Conservation (phyloP, 2,888 invertebrate species). For the Cryptus armator region DNA sequence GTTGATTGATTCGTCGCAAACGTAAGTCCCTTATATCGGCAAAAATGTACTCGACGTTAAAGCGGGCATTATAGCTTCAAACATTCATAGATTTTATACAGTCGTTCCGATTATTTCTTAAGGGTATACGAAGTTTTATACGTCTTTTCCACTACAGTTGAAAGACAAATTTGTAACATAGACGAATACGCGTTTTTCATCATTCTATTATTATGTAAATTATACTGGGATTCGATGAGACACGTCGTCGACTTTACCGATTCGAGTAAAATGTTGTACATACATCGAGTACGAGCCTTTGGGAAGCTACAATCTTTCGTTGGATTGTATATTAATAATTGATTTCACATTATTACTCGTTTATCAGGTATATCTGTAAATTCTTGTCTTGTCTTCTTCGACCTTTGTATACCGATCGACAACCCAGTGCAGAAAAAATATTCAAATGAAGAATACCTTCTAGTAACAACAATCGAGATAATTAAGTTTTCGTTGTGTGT, state of each 20-base stretch:
- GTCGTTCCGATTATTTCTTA: not conserved
- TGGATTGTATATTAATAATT: not conserved
- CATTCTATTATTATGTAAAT: not conserved
- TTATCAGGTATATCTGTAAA: not conserved
- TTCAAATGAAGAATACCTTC: not conserved
- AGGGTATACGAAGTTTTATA: too few relatives aligned
- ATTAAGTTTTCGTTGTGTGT: not conserved
- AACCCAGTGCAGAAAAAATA: not conserved
- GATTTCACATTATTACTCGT: not conserved
- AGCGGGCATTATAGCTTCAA: not conserved
- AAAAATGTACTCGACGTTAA: not conserved
- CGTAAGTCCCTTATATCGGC: not conserved
- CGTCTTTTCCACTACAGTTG: not conserved
- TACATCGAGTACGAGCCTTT: constrained; percentile 66
- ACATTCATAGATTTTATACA: not conserved
- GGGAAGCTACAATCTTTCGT: not conserved
- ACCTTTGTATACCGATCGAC: not conserved
- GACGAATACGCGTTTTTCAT: not conserved
- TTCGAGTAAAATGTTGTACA: constrained; percentile 69
- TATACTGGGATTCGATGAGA: not conserved
- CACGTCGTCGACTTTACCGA: constrained; percentile 3
- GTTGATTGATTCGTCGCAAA: not conserved
- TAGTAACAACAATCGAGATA: not conserved
- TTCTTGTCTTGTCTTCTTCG: not conserved
- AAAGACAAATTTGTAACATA: not conserved